Evolutionary conservation across 2,113 vertebrate genomes (phyloP).

Genomic region (Rhinopomastus cyanomelas): DNA sequence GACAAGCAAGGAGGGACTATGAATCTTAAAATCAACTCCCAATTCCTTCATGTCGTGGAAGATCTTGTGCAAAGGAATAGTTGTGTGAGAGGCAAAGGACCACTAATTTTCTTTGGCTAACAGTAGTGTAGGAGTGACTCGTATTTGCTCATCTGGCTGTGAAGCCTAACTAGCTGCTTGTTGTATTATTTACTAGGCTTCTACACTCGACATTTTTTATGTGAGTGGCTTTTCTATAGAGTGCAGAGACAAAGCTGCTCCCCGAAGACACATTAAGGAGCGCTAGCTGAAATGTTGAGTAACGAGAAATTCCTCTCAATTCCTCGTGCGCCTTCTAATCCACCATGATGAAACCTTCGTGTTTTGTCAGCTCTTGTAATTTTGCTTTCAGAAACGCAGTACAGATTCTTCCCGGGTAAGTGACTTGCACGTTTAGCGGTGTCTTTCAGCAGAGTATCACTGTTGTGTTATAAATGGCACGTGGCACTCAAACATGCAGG

Average conservation of each 20-base stretch:
- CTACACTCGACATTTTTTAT: slow-evolving; percentile 59
- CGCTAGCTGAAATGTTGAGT: slow-evolving; percentile 74
- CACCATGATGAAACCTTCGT: slow-evolving; percentile 75
- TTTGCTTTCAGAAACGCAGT: slow-evolving; percentile 77
- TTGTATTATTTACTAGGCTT: slow-evolving; percentile 72
- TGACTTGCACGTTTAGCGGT: slow-evolving; percentile 68
- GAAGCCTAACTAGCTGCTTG: slow-evolving; percentile 57
- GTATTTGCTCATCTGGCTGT: slow-evolving; percentile 17
- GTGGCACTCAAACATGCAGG: slow-evolving; percentile 60
- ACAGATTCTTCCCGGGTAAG: slow-evolving; percentile 71
- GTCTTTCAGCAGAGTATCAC: slow-evolving; percentile 70
- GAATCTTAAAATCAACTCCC: slow-evolving; percentile 18
- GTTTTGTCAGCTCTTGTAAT: slow-evolving; percentile 82
- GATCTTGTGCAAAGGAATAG: slow-evolving; percentile 9
- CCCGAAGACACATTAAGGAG: slow-evolving; percentile 68
- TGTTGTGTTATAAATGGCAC: slow-evolving; percentile 65
- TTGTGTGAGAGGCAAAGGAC: neutral
- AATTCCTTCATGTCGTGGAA: neutral
- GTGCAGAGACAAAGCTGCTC: slow-evolving; percentile 72
- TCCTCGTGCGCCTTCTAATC: slow-evolving; percentile 68
- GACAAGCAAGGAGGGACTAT: slow-evolving; percentile 16
- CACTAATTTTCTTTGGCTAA: neutral
- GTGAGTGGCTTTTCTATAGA: slow-evolving; percentile 56
- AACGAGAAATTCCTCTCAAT: slow-evolving; percentile 74
- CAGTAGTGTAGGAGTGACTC: neutral